A percentile compares a stretch with the other conserved stretches of the same genome.
Evolutionary conservation across 2,888 invertebrate genomes (phyloP).

Genomic region (Drosophila borborema): DNA sequence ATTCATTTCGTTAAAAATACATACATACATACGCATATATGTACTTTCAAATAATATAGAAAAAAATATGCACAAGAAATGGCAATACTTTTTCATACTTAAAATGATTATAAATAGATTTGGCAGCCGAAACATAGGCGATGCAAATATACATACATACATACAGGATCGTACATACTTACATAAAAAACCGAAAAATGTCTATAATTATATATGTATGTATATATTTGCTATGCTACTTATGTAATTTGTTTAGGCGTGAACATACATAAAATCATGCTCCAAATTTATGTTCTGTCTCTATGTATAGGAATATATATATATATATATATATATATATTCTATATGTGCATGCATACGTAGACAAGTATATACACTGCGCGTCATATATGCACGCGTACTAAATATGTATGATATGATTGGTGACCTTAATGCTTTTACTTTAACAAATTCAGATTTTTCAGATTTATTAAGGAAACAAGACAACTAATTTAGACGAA

Average conservation of each 20-base stretch:
- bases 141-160: constrained; percentile 15
- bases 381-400: neutral
- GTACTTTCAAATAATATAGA: neutral
- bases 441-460: constrained; percentile 32
- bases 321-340: neutral
- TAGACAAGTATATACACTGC: neutral
- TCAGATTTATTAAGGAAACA: constrained; percentile 44
- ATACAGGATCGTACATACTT: neutral
- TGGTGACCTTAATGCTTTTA: constrained; percentile 48
- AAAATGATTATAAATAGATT: constrained; percentile 45
- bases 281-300: constrained; percentile 12
- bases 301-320: neutral
- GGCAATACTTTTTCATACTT: constrained; percentile 56
- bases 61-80: constrained; percentile 36
- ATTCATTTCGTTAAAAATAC: neutral
- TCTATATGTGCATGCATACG: neutral
- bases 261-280: constrained; percentile 7
- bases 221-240: neutral
- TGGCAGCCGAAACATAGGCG: constrained; percentile 41
- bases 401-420: neutral
- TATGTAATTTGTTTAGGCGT: neutral
- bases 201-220: neutral
- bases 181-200: neutral
- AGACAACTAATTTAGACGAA: constrained; percentile 45
- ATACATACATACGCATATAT: neutral